Evolutionary conservation across 2,888 invertebrate species (phyloP), one percentile per base, ranked within the genome.

Genomic region (Gerris lacustris): DNA sequence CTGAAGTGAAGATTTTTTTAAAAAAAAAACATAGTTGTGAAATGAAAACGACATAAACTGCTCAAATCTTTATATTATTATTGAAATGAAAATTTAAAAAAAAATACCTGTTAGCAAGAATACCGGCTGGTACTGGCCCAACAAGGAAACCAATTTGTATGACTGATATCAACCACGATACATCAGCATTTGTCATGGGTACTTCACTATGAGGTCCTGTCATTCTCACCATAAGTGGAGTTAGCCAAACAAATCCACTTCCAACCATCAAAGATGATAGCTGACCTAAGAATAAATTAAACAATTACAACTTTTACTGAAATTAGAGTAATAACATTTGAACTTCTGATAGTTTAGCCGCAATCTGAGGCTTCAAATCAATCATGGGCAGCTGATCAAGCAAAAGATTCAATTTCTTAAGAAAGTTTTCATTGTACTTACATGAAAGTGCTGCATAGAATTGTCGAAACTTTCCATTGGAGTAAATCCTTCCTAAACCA

Each of bases 21-120:
- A n/a, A n/a, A 31, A 31, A 31, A 31, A 31, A 31, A 2, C 31
- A 31, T 31, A 31, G 31, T 31, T 31, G 1, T 31, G 1, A 31
- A 31, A 31, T 31, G 31, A 31, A 31, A 31, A 31, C 31, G 4
- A 31, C 4, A 31, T 31, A 2, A 31, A 31, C 2, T 31, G 1
- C 4, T 31, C 31, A 31, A 31, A 31, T 31, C 31, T 31, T 31
- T 31, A 31, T 31, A 31, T 31, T 31, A 31, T 31, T 31, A n/a
- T n/a, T n/a, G n/a, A n/a, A n/a, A n/a, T 55, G n/a, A 15, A 15
- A 5, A 62, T 15, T 62, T 2, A 64, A 18, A 64, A 7, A 64
- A 9, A 64, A 64, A 69, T 71, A 55, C 66, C 70, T 6, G 72
- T 66, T 18, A 67, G 71, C 55, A 71, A 67, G 44, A 66, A 71